These are phyloP conservation scores for Euzophera pinguis DNA, from an alignment of 2,888 invertebrate genomes.

Conservation along the genomic window DNA sequence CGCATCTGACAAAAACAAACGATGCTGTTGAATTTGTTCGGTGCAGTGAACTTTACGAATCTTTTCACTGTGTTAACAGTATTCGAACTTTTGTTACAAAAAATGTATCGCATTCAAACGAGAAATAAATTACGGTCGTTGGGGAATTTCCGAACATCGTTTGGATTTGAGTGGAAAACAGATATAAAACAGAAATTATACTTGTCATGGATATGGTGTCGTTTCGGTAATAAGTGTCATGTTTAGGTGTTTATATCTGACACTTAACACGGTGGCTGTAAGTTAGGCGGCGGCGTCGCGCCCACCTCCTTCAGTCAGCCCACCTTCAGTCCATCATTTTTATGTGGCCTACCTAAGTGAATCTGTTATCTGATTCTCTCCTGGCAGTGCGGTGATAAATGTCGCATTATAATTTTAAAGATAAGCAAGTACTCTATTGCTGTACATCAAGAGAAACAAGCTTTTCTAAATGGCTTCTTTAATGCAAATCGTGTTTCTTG, in stretches of 20 bases:
- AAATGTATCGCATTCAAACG: slow-evolving; percentile 9
- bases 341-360: slow-evolving; percentile 46
- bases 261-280: slow-evolving; percentile 52
- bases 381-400: slow-evolving; percentile 43
- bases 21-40: slow-evolving; percentile 44
- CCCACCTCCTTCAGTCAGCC: slow-evolving; percentile 25
- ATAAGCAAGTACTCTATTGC: slow-evolving; percentile 23
- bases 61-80: slow-evolving; percentile 26
- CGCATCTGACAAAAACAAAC: slow-evolving; percentile 50
- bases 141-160: background rate
- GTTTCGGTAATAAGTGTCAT: slow-evolving; percentile 63
- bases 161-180: background rate
- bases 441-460: slow-evolving; percentile 15
- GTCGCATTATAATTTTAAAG: slow-evolving; percentile 31
- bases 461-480: background rate
- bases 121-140: slow-evolving; percentile 10
- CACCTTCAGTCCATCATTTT: slow-evolving; percentile 41
- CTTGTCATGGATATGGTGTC: slow-evolving; percentile 52
- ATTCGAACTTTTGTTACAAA: slow-evolving; percentile 8
- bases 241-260: slow-evolving; percentile 52
- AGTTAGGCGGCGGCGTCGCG: slow-evolving; percentile 36
- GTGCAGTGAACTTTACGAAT: slow-evolving; percentile 47
- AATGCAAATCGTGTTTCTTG: too few relatives aligned
- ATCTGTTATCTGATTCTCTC: slow-evolving; percentile 52
- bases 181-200: slow-evolving; percentile 39